Percentiles rank a stretch among this genome's conserved stretches.
These are phyloP conservation scores for Sclerurus mexicanus DNA, from an alignment of 2,113 vertebrate genomes.

Conservation along the genomic window DNA sequence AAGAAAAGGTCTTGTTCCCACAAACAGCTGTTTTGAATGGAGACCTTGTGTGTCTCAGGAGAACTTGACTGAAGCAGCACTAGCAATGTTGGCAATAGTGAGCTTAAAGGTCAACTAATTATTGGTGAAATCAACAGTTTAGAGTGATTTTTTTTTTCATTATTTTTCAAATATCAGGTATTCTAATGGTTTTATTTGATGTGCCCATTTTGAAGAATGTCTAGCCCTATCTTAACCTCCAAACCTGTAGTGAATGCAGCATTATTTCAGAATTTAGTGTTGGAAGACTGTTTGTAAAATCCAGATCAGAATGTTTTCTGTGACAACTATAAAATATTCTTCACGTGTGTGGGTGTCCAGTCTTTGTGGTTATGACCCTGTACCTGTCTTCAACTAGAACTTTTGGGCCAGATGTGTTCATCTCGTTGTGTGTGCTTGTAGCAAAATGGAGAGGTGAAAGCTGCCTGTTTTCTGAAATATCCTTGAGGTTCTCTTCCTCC, in stretches of 20 bases:
- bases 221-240: neutral
- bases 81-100: neutral
- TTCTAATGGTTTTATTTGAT: neutral
- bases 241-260: neutral
- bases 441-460: neutral
- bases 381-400: neutral
- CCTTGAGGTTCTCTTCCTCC: neutral
- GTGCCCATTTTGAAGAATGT: neutral
- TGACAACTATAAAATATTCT: neutral
- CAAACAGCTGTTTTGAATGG: neutral
- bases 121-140: neutral
- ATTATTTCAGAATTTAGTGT: neutral
- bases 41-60: rapidly evolving
- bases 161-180: neutral
- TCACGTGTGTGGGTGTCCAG: neutral
- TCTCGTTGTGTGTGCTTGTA: neutral
- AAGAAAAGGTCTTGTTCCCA: neutral
- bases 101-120: neutral
- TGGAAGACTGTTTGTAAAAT: neutral
- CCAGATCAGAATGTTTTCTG: neutral
- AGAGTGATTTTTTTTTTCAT: neutral
- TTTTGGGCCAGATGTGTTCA: neutral
- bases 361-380: neutral
- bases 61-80: neutral
- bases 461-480: neutral